Conservation (phyloP, 2,888 invertebrate species). For the Tinea trinotella region DNA sequence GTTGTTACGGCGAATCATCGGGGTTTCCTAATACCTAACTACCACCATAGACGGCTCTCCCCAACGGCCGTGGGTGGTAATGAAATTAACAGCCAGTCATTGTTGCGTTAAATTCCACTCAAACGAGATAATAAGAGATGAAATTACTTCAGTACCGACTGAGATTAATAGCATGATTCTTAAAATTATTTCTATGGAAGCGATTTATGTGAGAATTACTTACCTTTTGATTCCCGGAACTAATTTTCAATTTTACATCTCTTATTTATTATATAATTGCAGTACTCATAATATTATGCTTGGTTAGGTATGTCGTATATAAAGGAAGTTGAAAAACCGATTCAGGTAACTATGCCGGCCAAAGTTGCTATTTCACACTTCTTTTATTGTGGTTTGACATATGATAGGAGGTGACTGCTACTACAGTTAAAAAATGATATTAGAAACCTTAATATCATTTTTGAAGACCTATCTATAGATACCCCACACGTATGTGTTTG, state of each 20-base stretch:
- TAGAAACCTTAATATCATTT: too few species aligned
- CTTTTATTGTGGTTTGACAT: too few species aligned
- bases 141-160: slow-evolving; percentile 27
- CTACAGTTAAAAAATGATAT: too few species aligned
- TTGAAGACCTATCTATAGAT: too few species aligned
- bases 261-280: too few species aligned
- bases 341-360: too few species aligned
- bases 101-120: slow-evolving; percentile 59
- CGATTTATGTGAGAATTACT: background rate
- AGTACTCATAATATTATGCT: too few species aligned
- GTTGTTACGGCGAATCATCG: slow-evolving; percentile 34
- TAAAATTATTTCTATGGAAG: slow-evolving; percentile 26
- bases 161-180: slow-evolving; percentile 31
- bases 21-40: background rate
- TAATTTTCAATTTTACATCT: slow-evolving; percentile 22
- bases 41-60: background rate
- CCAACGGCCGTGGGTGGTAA: slow-evolving; percentile 53
- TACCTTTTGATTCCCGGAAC: slow-evolving; percentile 22
- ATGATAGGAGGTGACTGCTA: too few species aligned
- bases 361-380: too few species aligned
- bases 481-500: too few species aligned
- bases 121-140: slow-evolving; percentile 47
- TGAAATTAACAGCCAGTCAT: slow-evolving; percentile 60
- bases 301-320: too few species aligned
- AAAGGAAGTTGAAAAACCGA: too few species aligned